Percentiles rank a stretch among this genome's conserved stretches.
Conservation (phyloP, 2,888 invertebrate species). For the Eupeodes luniger region DNA sequence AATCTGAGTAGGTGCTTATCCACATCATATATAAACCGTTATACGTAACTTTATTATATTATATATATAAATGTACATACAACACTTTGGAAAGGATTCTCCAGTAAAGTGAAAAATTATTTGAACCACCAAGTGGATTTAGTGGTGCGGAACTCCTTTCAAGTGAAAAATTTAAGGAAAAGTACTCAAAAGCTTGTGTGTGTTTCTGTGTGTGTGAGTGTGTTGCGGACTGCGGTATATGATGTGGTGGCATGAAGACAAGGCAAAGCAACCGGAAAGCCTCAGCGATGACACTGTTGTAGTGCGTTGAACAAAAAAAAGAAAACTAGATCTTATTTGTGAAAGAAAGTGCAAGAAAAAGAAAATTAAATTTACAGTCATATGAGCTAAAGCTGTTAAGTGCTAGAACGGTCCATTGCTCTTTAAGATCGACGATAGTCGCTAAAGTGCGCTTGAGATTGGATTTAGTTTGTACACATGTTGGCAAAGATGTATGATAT, state of each 20-base stretch:
- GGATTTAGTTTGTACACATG: slow-evolving; percentile 26
- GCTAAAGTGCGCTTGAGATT: slow-evolving; percentile 26
- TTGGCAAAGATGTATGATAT: not conserved
- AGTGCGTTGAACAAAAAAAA: slow-evolving; percentile 29
- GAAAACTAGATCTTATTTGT: slow-evolving; percentile 44
- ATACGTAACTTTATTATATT: slow-evolving; percentile 54
- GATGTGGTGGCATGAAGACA: slow-evolving; percentile 53
- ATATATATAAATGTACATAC: not conserved
- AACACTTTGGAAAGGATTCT: slow-evolving; percentile 66
- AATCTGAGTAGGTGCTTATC: slow-evolving; percentile 73
- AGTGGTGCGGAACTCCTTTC: slow-evolving; percentile 65
- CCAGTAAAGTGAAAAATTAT: slow-evolving; percentile 75
- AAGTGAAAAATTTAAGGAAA: slow-evolving; percentile 66
- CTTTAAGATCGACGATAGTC: slow-evolving; percentile 70
- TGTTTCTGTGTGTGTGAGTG: not conserved
- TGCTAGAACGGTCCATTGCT: slow-evolving; percentile 78
- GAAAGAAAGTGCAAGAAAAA: slow-evolving; percentile 50
- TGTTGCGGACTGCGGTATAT: not conserved
- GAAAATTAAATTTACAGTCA: slow-evolving; percentile 77
- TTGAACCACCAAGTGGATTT: slow-evolving; percentile 66
- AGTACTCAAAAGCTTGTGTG: slow-evolving; percentile 34
- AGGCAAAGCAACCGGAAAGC: slow-evolving; percentile 47
- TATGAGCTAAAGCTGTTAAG: slow-evolving; percentile 78
- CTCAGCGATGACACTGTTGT: slow-evolving; percentile 61
- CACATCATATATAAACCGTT: slow-evolving; percentile 62